phyloP scores from a whole-genome alignment of 2,888 invertebrate species.

The Rhorus exstirpatorius region DNA sequence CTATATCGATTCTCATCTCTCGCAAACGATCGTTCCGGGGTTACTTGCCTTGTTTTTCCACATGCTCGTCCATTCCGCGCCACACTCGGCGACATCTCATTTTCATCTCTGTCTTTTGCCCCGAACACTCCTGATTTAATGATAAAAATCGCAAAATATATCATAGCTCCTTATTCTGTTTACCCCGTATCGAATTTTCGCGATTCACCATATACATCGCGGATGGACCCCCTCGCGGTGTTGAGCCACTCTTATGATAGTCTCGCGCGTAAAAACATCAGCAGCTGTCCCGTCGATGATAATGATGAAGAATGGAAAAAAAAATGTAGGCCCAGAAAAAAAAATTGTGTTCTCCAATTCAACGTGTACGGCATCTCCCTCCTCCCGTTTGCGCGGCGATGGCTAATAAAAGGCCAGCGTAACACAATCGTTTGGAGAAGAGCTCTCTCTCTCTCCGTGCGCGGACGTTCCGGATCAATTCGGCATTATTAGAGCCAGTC shows the following conservation, averaged over 20 bases:
- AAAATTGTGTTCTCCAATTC: conserved; percentile 48
- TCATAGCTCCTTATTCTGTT: neutral
- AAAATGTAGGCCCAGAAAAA: conserved; percentile 63
- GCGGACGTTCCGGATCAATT: conserved; percentile 81
- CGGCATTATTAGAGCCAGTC: conserved; percentile 78
- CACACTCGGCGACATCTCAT: neutral
- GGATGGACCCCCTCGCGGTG: conserved; percentile 65
- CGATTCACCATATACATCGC: conserved; percentile 56
- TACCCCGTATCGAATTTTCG: conserved; percentile 43
- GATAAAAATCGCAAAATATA: conserved; percentile 60
- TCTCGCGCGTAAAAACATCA: conserved; percentile 43
- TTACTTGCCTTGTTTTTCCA: conserved; percentile 32
- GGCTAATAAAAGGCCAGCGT: conserved; percentile 81
- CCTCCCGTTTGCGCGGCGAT: conserved; percentile 69
- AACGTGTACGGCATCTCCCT: conserved; percentile 25
- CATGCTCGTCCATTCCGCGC: neutral
- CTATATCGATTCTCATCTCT: conserved; percentile 48
- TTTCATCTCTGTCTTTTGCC: neutral
- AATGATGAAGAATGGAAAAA: conserved; percentile 40
- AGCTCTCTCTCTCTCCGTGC: too few relatives aligned
- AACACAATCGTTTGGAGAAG: conserved; percentile 81
- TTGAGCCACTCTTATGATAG: too few relatives aligned
- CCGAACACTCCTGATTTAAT: neutral
- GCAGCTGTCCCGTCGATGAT: conserved; percentile 59
- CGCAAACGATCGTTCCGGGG: conserved; percentile 26